These are phyloP conservation scores for Galleria mellonella DNA, from an alignment of 1,140 invertebrate genomes.

Conservation along the genomic window DNA sequence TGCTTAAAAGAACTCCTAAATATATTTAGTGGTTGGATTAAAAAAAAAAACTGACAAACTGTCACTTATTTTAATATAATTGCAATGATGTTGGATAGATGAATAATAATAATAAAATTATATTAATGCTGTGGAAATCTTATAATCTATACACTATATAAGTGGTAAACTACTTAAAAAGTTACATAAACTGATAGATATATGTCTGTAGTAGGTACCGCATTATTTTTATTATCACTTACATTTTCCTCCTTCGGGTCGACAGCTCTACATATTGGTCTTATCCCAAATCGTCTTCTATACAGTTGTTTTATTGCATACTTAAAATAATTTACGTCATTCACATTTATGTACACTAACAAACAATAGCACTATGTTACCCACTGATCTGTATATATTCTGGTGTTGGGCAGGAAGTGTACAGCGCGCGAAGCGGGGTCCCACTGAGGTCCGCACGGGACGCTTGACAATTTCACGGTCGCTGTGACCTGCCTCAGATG, in stretches of 20 bases:
- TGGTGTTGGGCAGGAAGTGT: constrained; percentile 35
- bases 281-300: constrained; percentile 25
- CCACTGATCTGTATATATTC: neutral
- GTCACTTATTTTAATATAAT: no score
- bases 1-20: no score
- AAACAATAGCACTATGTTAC: constrained; percentile 4
- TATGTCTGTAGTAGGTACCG: no score
- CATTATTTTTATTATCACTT: constrained; percentile 17
- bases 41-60: no score
- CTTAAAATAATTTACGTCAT: constrained; percentile 18
- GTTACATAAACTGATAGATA: no score
- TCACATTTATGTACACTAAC: constrained; percentile 25
- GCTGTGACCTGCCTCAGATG: constrained; percentile 57
- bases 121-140: no score
- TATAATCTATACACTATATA: no score
- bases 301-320: constrained; percentile 33
- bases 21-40: no score
- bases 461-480: constrained; percentile 58
- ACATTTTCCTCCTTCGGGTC: constrained; percentile 61
- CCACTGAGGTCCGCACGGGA: constrained; percentile 49
- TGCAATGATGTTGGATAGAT: no score
- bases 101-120: no score
- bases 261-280: constrained; percentile 63
- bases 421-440: constrained; percentile 41
- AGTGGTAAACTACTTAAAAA: no score